Conservation (phyloP, 2,888 invertebrate genomes). For the Drosophila mercatorum region DNA sequence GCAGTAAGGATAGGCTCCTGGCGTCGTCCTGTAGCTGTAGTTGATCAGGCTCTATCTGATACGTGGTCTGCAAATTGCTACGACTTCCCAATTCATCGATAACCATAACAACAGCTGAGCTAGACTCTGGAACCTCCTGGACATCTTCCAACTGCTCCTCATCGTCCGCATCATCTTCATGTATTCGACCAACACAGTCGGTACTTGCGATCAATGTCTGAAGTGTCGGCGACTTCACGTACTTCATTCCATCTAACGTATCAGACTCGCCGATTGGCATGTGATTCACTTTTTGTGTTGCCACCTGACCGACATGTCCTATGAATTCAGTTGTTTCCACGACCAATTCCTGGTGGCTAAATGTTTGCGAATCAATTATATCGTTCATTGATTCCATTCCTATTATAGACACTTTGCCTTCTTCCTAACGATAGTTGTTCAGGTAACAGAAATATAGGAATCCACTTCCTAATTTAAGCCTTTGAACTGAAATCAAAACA, state of each 20-base stretch:
- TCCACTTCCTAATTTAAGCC: background rate
- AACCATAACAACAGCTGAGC: slow-evolving; percentile 82
- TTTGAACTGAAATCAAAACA: slow-evolving; percentile 8
- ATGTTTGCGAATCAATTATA: slow-evolving; percentile 87
- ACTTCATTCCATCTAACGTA: slow-evolving; percentile 17
- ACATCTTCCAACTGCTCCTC: background rate
- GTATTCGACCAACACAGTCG: slow-evolving; percentile 16
- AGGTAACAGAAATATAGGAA: background rate
- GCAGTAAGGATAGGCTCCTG: slow-evolving; percentile 43
- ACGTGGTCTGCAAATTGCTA: slow-evolving; percentile 60
- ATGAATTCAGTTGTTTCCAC: slow-evolving; percentile 82
- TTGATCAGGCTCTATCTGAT: slow-evolving; percentile 66
- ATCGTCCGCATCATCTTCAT: slow-evolving; percentile 35
- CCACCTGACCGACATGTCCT: slow-evolving; percentile 15
- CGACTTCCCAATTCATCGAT: slow-evolving; percentile 75
- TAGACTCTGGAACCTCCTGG: slow-evolving; percentile 41
- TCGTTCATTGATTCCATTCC: slow-evolving; percentile 87
- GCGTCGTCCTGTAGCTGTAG: slow-evolving; percentile 43
- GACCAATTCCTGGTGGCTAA: slow-evolving; percentile 84
- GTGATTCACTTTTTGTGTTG: slow-evolving; percentile 9
- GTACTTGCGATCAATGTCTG: slow-evolving; percentile 40
- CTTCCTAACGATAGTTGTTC: background rate
- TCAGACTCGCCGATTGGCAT: slow-evolving; percentile 31
- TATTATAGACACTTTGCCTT: slow-evolving; percentile 12
- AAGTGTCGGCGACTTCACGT: slow-evolving; percentile 50